Evolutionary conservation across 2,113 vertebrate genomes (phyloP).

Genomic region (Garra rufa): DNA sequence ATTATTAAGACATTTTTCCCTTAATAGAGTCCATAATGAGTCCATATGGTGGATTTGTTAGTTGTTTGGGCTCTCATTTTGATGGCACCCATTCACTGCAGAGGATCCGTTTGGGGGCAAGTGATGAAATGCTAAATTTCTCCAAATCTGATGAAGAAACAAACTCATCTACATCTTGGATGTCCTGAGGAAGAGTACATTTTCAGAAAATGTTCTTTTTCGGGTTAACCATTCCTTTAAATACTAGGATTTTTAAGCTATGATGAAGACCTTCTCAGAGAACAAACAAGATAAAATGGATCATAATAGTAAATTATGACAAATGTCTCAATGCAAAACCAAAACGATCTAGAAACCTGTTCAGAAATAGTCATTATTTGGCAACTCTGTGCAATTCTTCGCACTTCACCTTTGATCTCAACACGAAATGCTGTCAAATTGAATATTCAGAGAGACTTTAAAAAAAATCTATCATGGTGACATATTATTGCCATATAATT

Average conservation of each 20-base stretch:
- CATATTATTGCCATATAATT: background rate
- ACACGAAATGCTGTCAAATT: background rate
- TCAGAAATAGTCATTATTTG: background rate
- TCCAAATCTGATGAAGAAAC: no score
- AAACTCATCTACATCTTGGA: background rate
- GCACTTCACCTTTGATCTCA: background rate
- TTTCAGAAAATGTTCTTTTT: background rate
- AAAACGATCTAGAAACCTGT: background rate
- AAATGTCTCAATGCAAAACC: background rate
- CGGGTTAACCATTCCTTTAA: background rate
- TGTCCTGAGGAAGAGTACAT: background rate
- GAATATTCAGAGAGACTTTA: no score
- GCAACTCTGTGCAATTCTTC: background rate
- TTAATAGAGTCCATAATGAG: no score
- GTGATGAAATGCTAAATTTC: background rate
- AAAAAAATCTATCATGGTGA: background rate
- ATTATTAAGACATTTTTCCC: no score
- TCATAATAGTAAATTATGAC: background rate
- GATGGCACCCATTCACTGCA: no score
- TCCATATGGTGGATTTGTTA: no score
- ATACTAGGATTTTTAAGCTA: background rate
- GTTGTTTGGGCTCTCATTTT: no score
- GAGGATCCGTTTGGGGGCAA: no score
- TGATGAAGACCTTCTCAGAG: conserved; percentile 16
- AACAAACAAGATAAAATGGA: background rate